Base-by-base conservation (phyloP, 2,797 vertebrate species). In the Platyrinchus mystaceus region DNA sequence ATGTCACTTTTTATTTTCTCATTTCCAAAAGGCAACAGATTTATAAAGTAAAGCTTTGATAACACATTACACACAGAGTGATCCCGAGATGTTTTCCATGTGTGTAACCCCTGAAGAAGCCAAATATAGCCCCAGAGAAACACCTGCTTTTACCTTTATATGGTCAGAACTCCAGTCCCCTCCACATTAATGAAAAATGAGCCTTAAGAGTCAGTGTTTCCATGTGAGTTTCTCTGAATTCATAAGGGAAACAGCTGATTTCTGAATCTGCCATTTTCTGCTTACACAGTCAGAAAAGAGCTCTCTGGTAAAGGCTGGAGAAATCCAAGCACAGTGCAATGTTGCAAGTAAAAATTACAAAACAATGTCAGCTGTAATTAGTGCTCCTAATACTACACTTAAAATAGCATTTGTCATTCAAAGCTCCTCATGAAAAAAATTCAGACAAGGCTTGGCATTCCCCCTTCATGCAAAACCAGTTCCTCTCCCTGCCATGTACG, bases 251-350 rank as follows among this genome's bases (percentile, higher is more conserved):
- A 93, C 36, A 91, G 93, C 62, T 96, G 91, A 97, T 96, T 95
- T 96, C 95, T 92, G 96, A 96, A 90, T 93, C 91, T 92, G 93
- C 80, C 91, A 55, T 96, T 92, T 97, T 95, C 92, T 91, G 85
- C 92, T 97, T 91, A 94, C 53, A 82, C 55, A 78, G 94, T 86
- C 77, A 95, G 76, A 92, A 80, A 66, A 71, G 46, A 71, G 8
- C 73, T 87, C 27, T 62, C 59, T n/a, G 73, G 66, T 62, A 95
- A 95, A 47, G 15, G 60, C 41, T 53, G 55, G 69, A 94, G 89
- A 95, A 93, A 94, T 59, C 50, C 30, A 96, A 89, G 60, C 60
- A 32, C 50, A 17, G 27, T 66, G 37, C 20, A 64, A 75, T 3
- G 16, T 5, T 62, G 77, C 81, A 94, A 92, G 92, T 80, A 90